These are phyloP conservation scores for Hipparchia semele DNA, from an alignment of 2,888 invertebrate genomes.

Conservation along the genomic window DNA sequence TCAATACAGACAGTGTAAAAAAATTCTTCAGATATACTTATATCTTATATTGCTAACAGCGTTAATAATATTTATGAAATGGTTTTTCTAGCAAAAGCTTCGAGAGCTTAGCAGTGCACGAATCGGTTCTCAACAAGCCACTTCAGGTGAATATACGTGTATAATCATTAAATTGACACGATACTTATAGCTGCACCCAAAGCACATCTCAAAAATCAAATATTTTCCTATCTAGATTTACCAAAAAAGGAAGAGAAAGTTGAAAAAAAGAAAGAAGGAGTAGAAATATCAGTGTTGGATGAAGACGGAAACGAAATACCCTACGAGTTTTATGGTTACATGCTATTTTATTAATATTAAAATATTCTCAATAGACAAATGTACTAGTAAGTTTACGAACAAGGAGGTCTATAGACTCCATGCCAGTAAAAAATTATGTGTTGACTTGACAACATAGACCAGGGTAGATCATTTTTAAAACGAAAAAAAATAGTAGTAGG, in stretches of 20 bases:
- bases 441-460: too few relatives aligned
- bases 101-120: conserved; percentile 49
- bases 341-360: conserved; percentile 14
- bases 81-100: conserved; percentile 51
- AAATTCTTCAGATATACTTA: too few relatives aligned
- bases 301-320: conserved; percentile 57
- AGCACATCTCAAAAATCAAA: conserved; percentile 1
- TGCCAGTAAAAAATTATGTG: too few relatives aligned
- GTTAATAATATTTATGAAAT: background rate
- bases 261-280: conserved; percentile 46
- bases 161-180: background rate
- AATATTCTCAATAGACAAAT: too few relatives aligned
- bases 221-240: conserved; percentile 33
- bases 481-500: too few relatives aligned
- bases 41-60: too few relatives aligned
- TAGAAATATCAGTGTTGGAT: conserved; percentile 56
- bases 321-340: conserved; percentile 63
- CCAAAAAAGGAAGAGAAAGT: conserved; percentile 46
- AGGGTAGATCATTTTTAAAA: too few relatives aligned
- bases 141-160: conserved; percentile 36
- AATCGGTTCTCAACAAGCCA: conserved; percentile 39
- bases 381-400: too few relatives aligned
- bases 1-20: too few relatives aligned
- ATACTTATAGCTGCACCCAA: background rate
- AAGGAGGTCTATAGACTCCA: too few relatives aligned